Conservation (phyloP, 1,140 invertebrate genomes). For the Drosophila sechellia region DNA sequence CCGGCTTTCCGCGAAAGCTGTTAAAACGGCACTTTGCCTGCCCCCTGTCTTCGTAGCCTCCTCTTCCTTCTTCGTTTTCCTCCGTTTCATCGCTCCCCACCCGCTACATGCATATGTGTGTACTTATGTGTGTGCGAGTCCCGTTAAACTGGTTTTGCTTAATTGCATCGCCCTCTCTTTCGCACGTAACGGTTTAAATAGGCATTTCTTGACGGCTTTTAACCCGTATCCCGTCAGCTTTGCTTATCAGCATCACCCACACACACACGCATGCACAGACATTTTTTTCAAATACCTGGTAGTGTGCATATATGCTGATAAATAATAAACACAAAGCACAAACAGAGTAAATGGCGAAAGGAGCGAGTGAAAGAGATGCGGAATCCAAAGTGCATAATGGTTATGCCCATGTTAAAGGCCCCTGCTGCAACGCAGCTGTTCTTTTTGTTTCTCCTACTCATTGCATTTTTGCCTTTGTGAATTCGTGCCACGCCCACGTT, state of each 20-base stretch:
- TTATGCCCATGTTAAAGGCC: conserved; percentile 36
- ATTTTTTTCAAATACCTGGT: not conserved
- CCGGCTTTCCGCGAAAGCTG: conserved; percentile 75
- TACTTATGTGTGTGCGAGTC: conserved; percentile 41
- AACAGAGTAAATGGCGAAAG: conserved; percentile 19
- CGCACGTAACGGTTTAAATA: conserved; percentile 15
- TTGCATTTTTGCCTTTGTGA: conserved; percentile 5
- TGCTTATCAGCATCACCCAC: conserved; percentile 42
- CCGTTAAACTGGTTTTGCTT: conserved; percentile 79
- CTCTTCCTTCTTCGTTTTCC: conserved; percentile 7
- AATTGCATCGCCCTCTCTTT: conserved; percentile 63
- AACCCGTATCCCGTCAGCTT: conserved; percentile 13
- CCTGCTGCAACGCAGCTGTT: conserved; percentile 21
- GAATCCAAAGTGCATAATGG: conserved; percentile 51
- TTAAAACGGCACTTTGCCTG: conserved; percentile 55
- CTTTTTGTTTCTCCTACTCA: conserved; percentile 8
- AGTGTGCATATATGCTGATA: conserved; percentile 19
- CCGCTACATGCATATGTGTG: conserved; percentile 17
- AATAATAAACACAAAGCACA: conserved; percentile 31
- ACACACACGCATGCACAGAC: not conserved
- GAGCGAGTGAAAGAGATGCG: conserved; percentile 13
- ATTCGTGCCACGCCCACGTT: conserved; percentile 5
- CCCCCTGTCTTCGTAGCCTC: not conserved
- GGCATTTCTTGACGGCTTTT: conserved; percentile 27
- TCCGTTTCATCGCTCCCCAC: conserved; percentile 13